Percentiles rank a stretch among this genome's conserved stretches.
phyloP scores from a whole-genome alignment of 2,113 vertebrate genomes.

The Ammodytes marinus region DNA sequence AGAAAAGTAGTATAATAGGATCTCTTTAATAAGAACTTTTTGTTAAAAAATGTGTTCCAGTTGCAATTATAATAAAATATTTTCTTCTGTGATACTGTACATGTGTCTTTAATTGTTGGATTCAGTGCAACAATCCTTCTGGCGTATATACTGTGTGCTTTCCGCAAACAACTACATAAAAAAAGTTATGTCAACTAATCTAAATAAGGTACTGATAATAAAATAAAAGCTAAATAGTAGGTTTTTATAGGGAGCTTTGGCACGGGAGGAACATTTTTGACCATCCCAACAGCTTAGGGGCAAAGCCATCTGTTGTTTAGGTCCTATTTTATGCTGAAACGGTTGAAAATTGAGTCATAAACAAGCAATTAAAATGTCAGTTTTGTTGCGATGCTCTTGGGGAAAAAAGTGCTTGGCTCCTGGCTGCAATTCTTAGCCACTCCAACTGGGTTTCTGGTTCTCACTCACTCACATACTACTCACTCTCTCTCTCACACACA shows the following conservation, averaged over 20 bases:
- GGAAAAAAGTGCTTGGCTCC: not conserved
- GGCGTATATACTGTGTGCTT: not conserved
- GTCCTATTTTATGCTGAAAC: conserved; percentile 39
- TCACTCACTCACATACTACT: too few species aligned
- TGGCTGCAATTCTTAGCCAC: not conserved
- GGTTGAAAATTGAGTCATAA: conserved; percentile 51
- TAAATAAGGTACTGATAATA: not conserved
- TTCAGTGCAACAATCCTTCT: not conserved
- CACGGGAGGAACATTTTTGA: conserved; percentile 4
- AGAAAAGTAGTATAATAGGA: too few species aligned
- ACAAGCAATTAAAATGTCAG: conserved; percentile 37
- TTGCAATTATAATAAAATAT: not conserved
- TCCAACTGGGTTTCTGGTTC: not conserved
- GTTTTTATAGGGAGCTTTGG: not conserved
- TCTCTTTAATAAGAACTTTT: too few species aligned
- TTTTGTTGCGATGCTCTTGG: conserved; percentile 1
- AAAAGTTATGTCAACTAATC: not conserved
- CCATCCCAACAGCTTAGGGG: not conserved
- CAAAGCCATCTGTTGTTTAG: conserved; percentile 19
- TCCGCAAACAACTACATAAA: conserved; percentile 10
- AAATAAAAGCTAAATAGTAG: not conserved
- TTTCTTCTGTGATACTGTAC: not conserved
- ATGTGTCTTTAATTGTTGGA: not conserved
- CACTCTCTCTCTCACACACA: too few species aligned
- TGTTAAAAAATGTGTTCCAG: not conserved